A percentile compares a stretch with the other conserved stretches of the same genome.
Evolutionary conservation across 2,113 vertebrate species (phyloP).

Genomic region (Cyrtonyx montezumae): DNA sequence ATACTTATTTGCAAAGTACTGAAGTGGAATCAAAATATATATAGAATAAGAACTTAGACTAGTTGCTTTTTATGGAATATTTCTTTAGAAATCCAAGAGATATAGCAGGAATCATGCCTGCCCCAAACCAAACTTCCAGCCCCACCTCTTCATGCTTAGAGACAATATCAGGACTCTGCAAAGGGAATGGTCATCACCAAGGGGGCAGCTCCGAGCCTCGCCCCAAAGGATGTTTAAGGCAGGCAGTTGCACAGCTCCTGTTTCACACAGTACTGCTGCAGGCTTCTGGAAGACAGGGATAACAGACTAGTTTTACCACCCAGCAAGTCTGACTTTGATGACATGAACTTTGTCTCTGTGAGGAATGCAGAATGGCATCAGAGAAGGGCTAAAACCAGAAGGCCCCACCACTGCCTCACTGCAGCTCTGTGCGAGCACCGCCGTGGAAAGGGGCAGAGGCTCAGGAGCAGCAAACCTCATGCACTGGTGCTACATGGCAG

Average conservation of each 20-base stretch:
- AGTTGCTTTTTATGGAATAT: neutral
- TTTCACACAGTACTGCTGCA: neutral
- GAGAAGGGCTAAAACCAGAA: neutral
- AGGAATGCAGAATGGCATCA: neutral
- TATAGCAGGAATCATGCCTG: rapidly evolving
- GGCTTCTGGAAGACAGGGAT: neutral
- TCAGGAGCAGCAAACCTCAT: rapidly evolving
- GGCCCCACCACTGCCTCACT: neutral
- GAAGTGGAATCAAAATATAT: neutral
- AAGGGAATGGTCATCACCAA: neutral
- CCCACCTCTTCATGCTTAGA: neutral
- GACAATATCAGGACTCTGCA: neutral
- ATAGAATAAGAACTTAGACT: too few relatives aligned
- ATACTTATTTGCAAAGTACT: neutral
- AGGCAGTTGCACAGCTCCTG: rapidly evolving
- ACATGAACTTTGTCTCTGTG: neutral
- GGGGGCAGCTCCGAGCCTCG: neutral
- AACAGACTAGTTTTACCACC: neutral
- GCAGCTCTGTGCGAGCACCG: neutral
- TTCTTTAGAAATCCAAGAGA: neutral
- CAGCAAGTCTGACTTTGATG: neutral
- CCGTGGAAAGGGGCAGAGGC: neutral
- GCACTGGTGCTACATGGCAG: rapidly evolving
- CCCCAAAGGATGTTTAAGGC: neutral
- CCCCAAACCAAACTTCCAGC: neutral